Percentiles rank a stretch among this genome's conserved stretches.
These are phyloP conservation scores for Sakesphorus luctuosus DNA, from an alignment of 2,113 vertebrate genomes.

Conservation along the genomic window DNA sequence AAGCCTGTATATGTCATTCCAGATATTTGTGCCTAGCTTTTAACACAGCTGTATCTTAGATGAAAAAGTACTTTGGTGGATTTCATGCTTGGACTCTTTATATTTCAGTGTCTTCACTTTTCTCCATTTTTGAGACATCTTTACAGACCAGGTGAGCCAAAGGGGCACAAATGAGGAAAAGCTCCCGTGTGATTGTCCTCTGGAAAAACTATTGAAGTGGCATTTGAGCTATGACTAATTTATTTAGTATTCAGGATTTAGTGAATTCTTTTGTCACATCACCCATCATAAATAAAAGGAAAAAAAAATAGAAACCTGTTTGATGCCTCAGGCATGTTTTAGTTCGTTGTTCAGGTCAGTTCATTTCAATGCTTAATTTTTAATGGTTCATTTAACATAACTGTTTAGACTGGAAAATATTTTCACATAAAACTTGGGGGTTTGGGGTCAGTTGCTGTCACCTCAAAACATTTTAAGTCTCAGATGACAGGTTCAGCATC, in stretches of 20 bases:
- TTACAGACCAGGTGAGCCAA: slow-evolving; percentile 23
- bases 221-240: slow-evolving; percentile 74
- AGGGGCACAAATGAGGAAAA: slow-evolving; percentile 14
- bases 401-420: slow-evolving; percentile 67
- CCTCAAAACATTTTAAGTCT: slow-evolving; percentile 47
- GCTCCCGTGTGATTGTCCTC: background rate
- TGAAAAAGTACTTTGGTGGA: background rate
- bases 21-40: background rate
- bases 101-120: background rate
- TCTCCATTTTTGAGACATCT: background rate
- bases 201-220: slow-evolving; percentile 67
- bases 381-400: slow-evolving; percentile 74
- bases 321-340: slow-evolving; percentile 74
- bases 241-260: slow-evolving; percentile 78
- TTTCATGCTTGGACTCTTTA: background rate
- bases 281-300: slow-evolving; percentile 72
- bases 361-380: slow-evolving; percentile 78
- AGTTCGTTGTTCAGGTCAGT: slow-evolving; percentile 76
- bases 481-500: background rate
- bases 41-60: background rate
- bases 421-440: slow-evolving; percentile 62
- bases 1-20: background rate
- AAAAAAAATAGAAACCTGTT: slow-evolving; percentile 76
- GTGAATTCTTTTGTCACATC: slow-evolving; percentile 69
- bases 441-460: slow-evolving; percentile 57